Evolutionary conservation across 2,113 vertebrate genomes (phyloP).

Genomic region (Laticauda colubrina): DNA sequence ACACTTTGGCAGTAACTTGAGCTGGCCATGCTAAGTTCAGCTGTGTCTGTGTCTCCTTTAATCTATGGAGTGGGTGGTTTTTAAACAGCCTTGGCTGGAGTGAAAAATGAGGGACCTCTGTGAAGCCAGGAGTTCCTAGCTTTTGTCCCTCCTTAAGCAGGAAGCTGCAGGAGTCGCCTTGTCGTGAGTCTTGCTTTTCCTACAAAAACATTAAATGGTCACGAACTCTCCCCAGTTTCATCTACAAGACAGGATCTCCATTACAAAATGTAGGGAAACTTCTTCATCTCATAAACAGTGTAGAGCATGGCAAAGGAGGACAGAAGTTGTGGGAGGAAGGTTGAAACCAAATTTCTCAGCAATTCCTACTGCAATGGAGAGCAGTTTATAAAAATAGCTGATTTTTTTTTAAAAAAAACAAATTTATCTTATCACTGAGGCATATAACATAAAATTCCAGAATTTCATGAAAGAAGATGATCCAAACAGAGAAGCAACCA

Average conservation of each 20-base stretch:
- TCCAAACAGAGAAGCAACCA: slow-evolving; percentile 45
- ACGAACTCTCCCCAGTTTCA: slow-evolving; percentile 67
- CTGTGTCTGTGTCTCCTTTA: slow-evolving; percentile 51
- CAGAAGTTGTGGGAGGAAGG: neutral
- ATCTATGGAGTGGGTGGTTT: slow-evolving; percentile 63
- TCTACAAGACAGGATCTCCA: slow-evolving; percentile 43
- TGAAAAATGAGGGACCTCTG: slow-evolving; percentile 67
- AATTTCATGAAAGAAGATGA: slow-evolving; percentile 13
- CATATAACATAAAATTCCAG: neutral
- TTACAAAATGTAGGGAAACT: slow-evolving; percentile 14
- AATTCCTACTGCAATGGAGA: neutral
- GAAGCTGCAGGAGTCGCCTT: slow-evolving; percentile 85
- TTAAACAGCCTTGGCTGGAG: slow-evolving; percentile 60
- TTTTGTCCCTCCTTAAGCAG: slow-evolving; percentile 80
- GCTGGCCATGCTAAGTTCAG: slow-evolving; percentile 59
- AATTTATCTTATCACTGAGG: neutral
- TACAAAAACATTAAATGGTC: slow-evolving; percentile 70
- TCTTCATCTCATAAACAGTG: slow-evolving; percentile 21
- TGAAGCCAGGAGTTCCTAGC: slow-evolving; percentile 39
- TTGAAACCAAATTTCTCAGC: slow-evolving; percentile 2
- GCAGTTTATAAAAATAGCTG: neutral
- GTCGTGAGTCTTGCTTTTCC: slow-evolving; percentile 78
- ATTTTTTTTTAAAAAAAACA: too few species aligned
- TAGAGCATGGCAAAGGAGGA: neutral
- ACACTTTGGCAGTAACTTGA: slow-evolving; percentile 60